Evolutionary conservation across 2,888 invertebrate genomes (phyloP), one percentile per base, ranked within the genome.

Genomic region (Cacoxenus indagator): DNA sequence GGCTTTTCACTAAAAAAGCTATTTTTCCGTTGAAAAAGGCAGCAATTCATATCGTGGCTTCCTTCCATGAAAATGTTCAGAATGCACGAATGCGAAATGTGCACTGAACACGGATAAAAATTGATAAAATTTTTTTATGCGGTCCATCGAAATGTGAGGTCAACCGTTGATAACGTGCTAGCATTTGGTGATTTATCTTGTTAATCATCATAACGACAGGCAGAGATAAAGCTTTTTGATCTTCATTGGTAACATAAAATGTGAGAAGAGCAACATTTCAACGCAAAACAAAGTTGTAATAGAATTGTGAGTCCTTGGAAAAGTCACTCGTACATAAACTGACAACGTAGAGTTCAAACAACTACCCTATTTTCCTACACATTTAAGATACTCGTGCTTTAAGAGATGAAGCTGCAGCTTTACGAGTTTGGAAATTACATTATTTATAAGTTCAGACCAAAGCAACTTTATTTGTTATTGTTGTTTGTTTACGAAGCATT

Each of bases 401-500:
- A 59, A 22, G 19, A 59, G 19, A 37, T 37, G 14, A 59, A 59
- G 59, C 31, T 59, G 59, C 59, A 59, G 59, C 59, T 31, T 59
- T 31, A 31, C 59, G 19, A 59, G 59, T 59, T 59, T 31, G 9
- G 19, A 31, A n/a, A 29, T 37, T 31, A 59, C 31, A 26, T 31
- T 31, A 59, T 59, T n/a, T 31, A 17, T 19, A 59, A 59, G 37
- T 59, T 59, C n/a, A 9, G n/a, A 17, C 11, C 17, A 29, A 59
- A 37, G 17, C 19, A 31, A 59, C 59, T 37, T 59, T 59, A 27
- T 31, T 57, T 43, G 61, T 45, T 62, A 5, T 26, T 62, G 14
- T 62, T 62, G 61, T 62, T 62, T 62, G 26, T 62, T 62, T 62
- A 22, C 24, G 24, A n/a, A 14, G 61, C 61, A 62, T 62, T 19